Percentiles rank a stretch among this genome's conserved stretches.
Evolutionary conservation across 2,797 vertebrate species (phyloP).

Genomic region (Cyclopterus lumpus): DNA sequence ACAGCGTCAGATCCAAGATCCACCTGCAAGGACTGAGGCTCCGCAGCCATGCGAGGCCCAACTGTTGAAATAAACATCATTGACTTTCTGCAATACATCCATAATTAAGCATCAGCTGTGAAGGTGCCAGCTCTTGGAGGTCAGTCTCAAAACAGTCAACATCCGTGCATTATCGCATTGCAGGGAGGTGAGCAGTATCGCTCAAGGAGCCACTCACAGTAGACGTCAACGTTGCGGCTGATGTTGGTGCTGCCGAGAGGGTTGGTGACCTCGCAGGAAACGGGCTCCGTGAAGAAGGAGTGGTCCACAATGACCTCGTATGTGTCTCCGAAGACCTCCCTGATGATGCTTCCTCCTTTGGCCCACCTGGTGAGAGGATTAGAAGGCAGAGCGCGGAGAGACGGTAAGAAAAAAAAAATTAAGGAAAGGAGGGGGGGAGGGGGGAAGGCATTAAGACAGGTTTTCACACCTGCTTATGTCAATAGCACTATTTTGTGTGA

Average conservation of each 20-base stretch:
- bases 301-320: slow-evolving; percentile 95
- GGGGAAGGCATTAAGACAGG: slow-evolving; percentile 51
- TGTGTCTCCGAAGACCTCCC: slow-evolving; percentile 92
- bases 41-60: slow-evolving; percentile 94
- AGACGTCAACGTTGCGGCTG: slow-evolving; percentile 96
- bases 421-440: slow-evolving; percentile 43
- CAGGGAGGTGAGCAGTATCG: background rate
- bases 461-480: slow-evolving; percentile 60
- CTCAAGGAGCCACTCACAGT: slow-evolving; percentile 89
- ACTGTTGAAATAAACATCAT: slow-evolving; percentile 81
- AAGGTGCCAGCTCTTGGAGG: background rate
- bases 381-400: slow-evolving; percentile 21
- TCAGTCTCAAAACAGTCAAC: slow-evolving; percentile 25
- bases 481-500: slow-evolving; percentile 70
- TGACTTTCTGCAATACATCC: slow-evolving; percentile 1
- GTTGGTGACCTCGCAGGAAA: slow-evolving; percentile 98
- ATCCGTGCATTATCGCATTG: slow-evolving; percentile 17
- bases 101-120: slow-evolving; percentile 19
- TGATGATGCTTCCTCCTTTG: slow-evolving; percentile 94
- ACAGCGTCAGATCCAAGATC: slow-evolving; percentile 94
- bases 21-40: slow-evolving; percentile 95
- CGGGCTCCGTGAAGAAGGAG: slow-evolving; percentile 94
- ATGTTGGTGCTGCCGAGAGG: slow-evolving; percentile 96
- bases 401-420: slow-evolving; percentile 20
- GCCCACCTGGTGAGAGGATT: slow-evolving; percentile 89